Conservation (phyloP, 2,888 invertebrate genomes). For the Rosalia funebris region DNA sequence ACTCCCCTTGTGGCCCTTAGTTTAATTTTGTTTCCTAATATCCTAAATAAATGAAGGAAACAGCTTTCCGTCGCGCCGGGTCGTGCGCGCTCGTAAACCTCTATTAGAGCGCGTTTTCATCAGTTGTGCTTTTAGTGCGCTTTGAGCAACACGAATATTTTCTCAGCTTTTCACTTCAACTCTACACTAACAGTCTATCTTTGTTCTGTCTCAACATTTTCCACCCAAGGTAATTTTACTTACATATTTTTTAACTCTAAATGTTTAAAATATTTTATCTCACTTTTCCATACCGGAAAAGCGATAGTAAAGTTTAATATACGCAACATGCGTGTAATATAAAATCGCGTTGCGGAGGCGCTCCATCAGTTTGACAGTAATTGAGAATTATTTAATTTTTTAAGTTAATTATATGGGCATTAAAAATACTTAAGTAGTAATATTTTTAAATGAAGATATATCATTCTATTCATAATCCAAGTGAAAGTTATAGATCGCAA, state of each 20-base stretch:
- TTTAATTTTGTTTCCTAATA: constrained; percentile 34
- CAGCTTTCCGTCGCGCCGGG: constrained; percentile 38
- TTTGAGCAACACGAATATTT: constrained; percentile 47
- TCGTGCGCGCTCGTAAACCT: constrained; percentile 47
- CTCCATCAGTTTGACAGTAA: too few species aligned
- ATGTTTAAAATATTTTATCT: too few species aligned
- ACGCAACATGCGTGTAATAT: too few species aligned
- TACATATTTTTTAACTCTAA: constrained; percentile 6
- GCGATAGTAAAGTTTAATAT: too few species aligned
- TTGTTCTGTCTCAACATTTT: constrained; percentile 26
- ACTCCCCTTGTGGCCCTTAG: constrained; percentile 19
- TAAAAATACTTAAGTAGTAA: too few species aligned
- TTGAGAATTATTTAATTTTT: too few species aligned
- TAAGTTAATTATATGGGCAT: too few species aligned
- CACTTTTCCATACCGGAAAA: too few species aligned
- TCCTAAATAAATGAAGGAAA: constrained; percentile 32
- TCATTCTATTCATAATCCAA: too few species aligned
- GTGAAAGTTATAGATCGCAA: too few species aligned
- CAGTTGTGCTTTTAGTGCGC: constrained; percentile 57
- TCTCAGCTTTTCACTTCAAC: constrained; percentile 41
- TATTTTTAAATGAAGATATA: too few species aligned
- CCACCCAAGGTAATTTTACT: constrained; percentile 25
- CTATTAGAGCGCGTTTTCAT: constrained; percentile 51
- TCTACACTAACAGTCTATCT: constrained; percentile 32
- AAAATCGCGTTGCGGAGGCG: too few species aligned